Conservation (phyloP, 1,140 invertebrate genomes). For the Orchesella cincta region DNA sequence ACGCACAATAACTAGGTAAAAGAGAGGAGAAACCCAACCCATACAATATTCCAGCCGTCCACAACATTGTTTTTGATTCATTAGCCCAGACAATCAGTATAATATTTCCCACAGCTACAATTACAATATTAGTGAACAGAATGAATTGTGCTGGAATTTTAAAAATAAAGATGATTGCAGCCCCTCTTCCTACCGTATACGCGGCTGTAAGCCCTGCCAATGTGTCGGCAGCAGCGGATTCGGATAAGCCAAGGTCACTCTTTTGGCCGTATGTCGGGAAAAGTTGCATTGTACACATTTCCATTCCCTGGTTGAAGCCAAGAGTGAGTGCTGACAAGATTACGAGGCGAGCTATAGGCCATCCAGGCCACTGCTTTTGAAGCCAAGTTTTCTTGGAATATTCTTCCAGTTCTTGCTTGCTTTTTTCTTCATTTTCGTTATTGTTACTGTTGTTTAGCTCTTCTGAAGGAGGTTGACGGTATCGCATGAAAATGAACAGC, state of each 20-base stretch:
- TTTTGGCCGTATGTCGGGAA: constrained; percentile 21
- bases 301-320: constrained; percentile 37
- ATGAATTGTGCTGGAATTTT: constrained; percentile 30
- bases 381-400: not conserved
- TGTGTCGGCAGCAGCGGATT: not conserved
- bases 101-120: not conserved
- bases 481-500: constrained; percentile 6
- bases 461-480: not conserved
- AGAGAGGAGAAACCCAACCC: constrained; percentile 38
- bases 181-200: constrained; percentile 25
- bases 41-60: not conserved
- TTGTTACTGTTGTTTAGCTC: not conserved
- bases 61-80: not conserved
- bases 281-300: constrained; percentile 33
- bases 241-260: not conserved
- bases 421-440: not conserved
- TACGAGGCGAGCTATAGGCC: not conserved
- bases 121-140: not conserved
- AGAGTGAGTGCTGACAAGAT: constrained; percentile 2
- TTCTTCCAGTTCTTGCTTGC: not conserved
- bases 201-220: constrained; percentile 30
- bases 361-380: constrained; percentile 9
- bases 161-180: constrained; percentile 22
- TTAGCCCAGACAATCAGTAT: constrained; percentile 1
- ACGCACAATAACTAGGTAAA: constrained; percentile 34